Conservation (phyloP, 2,113 vertebrate genomes). For the Bufo bufo region DNA sequence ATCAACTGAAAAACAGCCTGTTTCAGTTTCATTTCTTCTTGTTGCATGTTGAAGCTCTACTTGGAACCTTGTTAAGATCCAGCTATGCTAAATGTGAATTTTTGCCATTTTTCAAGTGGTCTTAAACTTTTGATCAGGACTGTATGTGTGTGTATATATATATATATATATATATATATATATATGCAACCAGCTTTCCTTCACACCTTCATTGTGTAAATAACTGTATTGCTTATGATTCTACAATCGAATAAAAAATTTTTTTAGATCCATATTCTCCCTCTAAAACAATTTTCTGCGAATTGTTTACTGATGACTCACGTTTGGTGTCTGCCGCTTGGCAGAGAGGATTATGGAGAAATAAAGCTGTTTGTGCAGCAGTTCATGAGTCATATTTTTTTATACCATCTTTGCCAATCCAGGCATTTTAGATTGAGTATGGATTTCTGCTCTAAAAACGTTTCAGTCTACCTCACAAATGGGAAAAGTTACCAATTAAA, state of each 20-base stretch:
- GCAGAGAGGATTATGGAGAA: slow-evolving; percentile 71
- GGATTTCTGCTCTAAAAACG: background rate
- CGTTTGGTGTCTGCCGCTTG: slow-evolving; percentile 71
- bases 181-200: too few relatives aligned
- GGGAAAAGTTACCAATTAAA: slow-evolving; percentile 11
- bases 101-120: too few relatives aligned
- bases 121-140: too few relatives aligned
- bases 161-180: too few relatives aligned
- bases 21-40: too few relatives aligned
- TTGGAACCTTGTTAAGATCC: too few relatives aligned
- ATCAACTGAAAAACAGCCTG: too few relatives aligned
- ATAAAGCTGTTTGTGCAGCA: slow-evolving; percentile 70
- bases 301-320: slow-evolving; percentile 72
- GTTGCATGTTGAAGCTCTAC: too few relatives aligned
- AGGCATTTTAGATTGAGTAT: background rate
- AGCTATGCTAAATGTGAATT: too few relatives aligned
- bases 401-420: slow-evolving; percentile 61
- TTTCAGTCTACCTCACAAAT: background rate
- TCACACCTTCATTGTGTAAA: too few relatives aligned
- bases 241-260: background rate
- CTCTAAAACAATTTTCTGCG: slow-evolving; percentile 67
- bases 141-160: too few relatives aligned
- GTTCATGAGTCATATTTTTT: slow-evolving; percentile 69
- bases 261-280: slow-evolving; percentile 62
- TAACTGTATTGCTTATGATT: background rate